Evolutionary conservation across 2,888 invertebrate genomes (phyloP), one percentile per base, ranked within the genome.

Genomic region (Apamea crenata): DNA sequence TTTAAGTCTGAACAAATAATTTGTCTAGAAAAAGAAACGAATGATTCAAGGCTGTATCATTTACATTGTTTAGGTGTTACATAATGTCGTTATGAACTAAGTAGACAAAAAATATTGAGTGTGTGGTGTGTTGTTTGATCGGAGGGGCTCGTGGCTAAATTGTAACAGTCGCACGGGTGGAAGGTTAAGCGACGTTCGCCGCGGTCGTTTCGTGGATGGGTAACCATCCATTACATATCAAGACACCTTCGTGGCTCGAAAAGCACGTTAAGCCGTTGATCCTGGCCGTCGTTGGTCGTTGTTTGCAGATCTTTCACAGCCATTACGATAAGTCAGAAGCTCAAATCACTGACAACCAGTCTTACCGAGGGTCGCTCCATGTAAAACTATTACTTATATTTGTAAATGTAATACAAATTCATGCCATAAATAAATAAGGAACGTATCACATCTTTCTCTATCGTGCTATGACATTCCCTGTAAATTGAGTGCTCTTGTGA

Each of bases 1-100:
- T 80, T 70, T 74, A 5, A 65, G 32, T 65, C 53, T 74, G 70
- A 71, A 78, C 71, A 82, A 82, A 82, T 68, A 74, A 5, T 5
- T 36, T 66, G 79, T 50, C n/a, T 82, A 32, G 78, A 78, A 78
- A 56, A 59, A 50, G 63, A 71, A 32, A 82, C 21, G 16, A n/a
- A 59, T 50, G 25, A 73, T 73, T 82, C 56, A 82, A 65, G 72
- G 63, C 63, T 63, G 29, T 68, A 47, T 29, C 65, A 47, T 36
- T 71, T 61, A 44, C 29, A 61, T 44, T 61, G 53, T 14, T 18
- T 16, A 59, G 14, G 18, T 61, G 6, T 75, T 75, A 29, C 68
- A 56, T 29, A 56, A 75, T 18, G 18, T 29, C 1, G 18, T 18
- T 36, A 44, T n/a, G 32, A 4, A n/a, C 10, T 53, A n/a, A 71